phyloP scores from a whole-genome alignment of 1,140 invertebrate species.

The Portunus trituberculatus region DNA sequence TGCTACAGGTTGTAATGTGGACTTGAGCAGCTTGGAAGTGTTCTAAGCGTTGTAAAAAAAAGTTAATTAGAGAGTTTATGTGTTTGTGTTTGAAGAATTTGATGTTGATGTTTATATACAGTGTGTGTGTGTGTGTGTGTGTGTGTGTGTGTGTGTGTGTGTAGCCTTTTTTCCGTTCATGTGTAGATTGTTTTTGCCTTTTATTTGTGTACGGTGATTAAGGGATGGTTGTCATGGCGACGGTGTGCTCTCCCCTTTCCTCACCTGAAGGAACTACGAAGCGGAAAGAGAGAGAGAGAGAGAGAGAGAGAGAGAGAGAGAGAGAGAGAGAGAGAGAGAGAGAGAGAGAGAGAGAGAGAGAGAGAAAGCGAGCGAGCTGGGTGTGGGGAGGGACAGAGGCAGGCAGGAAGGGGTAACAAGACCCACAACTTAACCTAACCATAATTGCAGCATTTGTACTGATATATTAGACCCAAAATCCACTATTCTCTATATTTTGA shows the following conservation, averaged over 20 bases:
- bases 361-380: background rate
- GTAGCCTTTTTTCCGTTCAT: background rate
- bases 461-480: background rate
- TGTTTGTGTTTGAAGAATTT: too few species aligned
- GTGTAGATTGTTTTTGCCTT: background rate
- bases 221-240: constrained; percentile 29
- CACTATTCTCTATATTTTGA: background rate
- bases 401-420: background rate
- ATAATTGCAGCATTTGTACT: background rate
- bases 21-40: too few species aligned
- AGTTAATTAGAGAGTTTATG: too few species aligned
- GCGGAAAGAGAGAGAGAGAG: background rate
- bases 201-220: background rate
- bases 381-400: background rate
- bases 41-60: too few species aligned
- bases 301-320: background rate
- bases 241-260: background rate
- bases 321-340: background rate
- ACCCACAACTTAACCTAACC: background rate
- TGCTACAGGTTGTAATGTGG: too few species aligned
- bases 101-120: too few species aligned
- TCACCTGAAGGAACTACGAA: background rate
- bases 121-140: background rate
- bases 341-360: background rate
- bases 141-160: constrained; percentile 25